Evolutionary conservation across 2,888 invertebrate species (phyloP).

Genomic region (Enchytraeus crypticus): DNA sequence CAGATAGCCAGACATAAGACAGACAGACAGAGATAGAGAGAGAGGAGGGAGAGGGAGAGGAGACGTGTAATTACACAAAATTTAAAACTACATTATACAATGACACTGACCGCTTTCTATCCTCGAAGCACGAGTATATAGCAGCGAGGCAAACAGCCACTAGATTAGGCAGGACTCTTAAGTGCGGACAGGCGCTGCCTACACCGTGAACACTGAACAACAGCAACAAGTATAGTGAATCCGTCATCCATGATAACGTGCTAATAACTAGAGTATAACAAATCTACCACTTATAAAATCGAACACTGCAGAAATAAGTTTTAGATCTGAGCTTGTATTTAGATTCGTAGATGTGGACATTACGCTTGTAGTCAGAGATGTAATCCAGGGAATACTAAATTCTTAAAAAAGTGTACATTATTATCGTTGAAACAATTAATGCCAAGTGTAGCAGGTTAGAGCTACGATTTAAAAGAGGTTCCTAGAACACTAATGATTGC

Average conservation of each 20-base stretch:
- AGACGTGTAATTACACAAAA: too few relatives aligned
- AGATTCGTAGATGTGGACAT: too few relatives aligned
- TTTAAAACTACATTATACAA: background rate
- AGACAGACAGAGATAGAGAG: background rate
- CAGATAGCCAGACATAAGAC: too few relatives aligned
- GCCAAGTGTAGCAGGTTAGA: too few relatives aligned
- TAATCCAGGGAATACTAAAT: too few relatives aligned
- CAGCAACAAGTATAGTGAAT: background rate
- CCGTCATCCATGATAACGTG: background rate
- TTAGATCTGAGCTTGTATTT: background rate
- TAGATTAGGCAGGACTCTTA: conserved; percentile 68
- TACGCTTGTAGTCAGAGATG: too few relatives aligned
- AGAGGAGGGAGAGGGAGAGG: background rate
- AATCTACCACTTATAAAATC: background rate
- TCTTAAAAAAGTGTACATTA: too few relatives aligned
- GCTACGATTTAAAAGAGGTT: too few relatives aligned
- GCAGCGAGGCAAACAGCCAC: conserved; percentile 70
- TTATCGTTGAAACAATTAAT: too few relatives aligned
- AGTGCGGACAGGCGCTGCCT: conserved; percentile 66
- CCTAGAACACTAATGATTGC: too few relatives aligned
- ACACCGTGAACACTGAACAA: conserved; percentile 59
- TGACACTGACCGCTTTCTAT: conserved; percentile 38
- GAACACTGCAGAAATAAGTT: background rate
- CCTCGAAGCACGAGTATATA: conserved; percentile 55
- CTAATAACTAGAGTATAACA: background rate